Evolutionary conservation across 2,888 invertebrate genomes (phyloP).

Genomic region (Onchidella celtica): DNA sequence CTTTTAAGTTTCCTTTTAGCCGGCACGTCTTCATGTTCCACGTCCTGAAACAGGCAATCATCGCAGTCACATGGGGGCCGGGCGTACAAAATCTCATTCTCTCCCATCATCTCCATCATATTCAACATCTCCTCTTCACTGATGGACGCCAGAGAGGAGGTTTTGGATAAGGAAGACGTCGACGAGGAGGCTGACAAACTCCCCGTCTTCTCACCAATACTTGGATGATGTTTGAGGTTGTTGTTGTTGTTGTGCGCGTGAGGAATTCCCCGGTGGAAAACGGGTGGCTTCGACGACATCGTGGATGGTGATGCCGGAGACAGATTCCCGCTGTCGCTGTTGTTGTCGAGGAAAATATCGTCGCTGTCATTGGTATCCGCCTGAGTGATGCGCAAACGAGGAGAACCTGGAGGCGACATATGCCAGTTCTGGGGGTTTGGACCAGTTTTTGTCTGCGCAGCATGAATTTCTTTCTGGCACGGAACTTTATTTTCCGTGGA

Average conservation of each 20-base stretch:
- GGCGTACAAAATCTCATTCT: constrained; percentile 37
- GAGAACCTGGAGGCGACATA: background rate
- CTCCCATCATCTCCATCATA: constrained; percentile 51
- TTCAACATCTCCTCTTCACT: constrained; percentile 53
- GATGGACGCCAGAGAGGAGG: constrained; percentile 46
- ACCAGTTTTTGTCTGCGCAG: background rate
- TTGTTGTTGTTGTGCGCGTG: background rate
- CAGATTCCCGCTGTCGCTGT: background rate
- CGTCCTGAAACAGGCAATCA: constrained; percentile 46
- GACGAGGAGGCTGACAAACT: constrained; percentile 30
- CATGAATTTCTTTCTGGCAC: background rate
- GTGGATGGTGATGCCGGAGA: background rate
- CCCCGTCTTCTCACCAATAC: background rate
- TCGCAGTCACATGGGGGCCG: constrained; percentile 54
- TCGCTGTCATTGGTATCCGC: constrained; percentile 4
- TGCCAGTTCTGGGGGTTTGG: too few species aligned
- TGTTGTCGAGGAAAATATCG: constrained; percentile 15
- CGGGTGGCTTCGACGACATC: background rate
- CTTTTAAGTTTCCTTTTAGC: constrained; percentile 32
- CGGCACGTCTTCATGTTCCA: background rate
- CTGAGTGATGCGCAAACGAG: background rate
- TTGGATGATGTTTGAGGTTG: background rate
- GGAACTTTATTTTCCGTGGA: too few species aligned
- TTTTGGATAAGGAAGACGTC: constrained; percentile 18
- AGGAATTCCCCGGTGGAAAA: background rate